These are phyloP conservation scores for Columba livia DNA, from an alignment of 2,113 vertebrate genomes.

Conservation along the genomic window DNA sequence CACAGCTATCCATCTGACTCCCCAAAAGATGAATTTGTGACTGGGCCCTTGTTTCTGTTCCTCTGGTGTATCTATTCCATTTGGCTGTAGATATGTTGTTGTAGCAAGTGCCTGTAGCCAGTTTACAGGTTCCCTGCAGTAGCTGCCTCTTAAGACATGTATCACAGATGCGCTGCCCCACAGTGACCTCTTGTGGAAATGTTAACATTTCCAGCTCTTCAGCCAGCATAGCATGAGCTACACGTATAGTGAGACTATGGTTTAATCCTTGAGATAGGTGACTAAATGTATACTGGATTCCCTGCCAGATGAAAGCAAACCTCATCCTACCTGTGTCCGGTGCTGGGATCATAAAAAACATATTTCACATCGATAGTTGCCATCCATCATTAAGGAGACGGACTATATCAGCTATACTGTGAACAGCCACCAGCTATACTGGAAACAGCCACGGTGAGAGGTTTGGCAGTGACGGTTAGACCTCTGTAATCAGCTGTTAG, in stretches of 20 bases:
- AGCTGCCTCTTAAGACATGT: no score
- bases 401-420: not conserved
- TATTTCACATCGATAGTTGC: not conserved
- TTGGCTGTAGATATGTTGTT: not conserved
- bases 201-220: not conserved
- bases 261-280: not conserved
- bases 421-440: not conserved
- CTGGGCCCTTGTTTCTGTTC: not conserved
- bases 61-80: not conserved
- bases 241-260: accelerated
- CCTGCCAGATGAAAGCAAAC: not conserved
- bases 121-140: not conserved
- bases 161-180: not conserved
- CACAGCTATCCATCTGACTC: not conserved
- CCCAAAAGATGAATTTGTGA: not conserved
- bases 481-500: not conserved
- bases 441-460: accelerated
- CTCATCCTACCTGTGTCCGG: not conserved
- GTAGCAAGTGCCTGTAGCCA: accelerated
- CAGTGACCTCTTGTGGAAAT: slow-evolving; percentile 49
- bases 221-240: not conserved
- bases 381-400: not conserved
- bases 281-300: not conserved
- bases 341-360: not conserved
- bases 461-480: not conserved